Conservation (phyloP, 2,113 vertebrate genomes). For the Origma solitaria region DNA sequence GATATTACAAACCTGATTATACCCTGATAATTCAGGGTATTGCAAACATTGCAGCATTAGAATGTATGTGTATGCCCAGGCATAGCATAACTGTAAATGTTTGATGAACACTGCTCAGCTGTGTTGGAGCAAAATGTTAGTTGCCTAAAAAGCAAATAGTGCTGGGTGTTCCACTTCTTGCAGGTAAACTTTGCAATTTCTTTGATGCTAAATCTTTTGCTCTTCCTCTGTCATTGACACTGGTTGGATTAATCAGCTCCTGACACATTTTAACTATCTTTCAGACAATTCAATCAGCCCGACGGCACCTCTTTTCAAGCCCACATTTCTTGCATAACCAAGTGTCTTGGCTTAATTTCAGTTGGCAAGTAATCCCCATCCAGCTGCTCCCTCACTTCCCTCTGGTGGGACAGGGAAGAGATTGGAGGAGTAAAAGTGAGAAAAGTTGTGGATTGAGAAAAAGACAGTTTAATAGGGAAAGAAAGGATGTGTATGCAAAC, state of each 20-base stretch:
- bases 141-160: not conserved
- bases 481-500: not conserved
- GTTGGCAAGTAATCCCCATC: not conserved
- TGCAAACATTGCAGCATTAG: not conserved
- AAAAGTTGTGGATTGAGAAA: not conserved
- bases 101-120: not conserved
- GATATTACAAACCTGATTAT: not conserved
- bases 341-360: not conserved
- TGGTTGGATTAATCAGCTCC: not conserved
- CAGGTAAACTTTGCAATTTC: not conserved
- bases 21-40: not conserved
- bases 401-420: not conserved
- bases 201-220: not conserved
- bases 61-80: not conserved
- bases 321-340: not conserved
- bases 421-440: not conserved
- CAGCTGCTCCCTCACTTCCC: not conserved
- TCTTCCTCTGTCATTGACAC: not conserved
- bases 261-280: constrained; percentile 6
- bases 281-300: constrained; percentile 48
- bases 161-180: not conserved
- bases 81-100: not conserved
- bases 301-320: constrained; percentile 15
- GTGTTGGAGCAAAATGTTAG: not conserved
- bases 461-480: not conserved